Base-by-base conservation (phyloP, 2,797 vertebrate genomes). In the Microhierax caerulescens region DNA sequence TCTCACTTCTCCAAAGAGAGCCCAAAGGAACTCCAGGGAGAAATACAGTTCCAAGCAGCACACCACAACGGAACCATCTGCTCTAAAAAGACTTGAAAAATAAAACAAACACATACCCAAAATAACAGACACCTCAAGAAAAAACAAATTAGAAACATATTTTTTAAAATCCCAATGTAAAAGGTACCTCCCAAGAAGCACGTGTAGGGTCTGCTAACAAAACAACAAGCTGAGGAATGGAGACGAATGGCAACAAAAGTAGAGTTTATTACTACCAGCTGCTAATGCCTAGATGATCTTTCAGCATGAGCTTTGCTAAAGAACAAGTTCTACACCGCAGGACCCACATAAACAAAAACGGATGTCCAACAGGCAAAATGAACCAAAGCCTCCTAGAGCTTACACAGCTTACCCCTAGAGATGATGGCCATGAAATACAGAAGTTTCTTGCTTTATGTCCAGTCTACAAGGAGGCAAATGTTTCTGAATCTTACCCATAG, bases 41-140 rank as follows among this genome's bases (percentile, higher is more conserved):
- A 82, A 73, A 64, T 9, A 32, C 34, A 56, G 48, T 2, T 67
- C 36, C 56, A 51, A 77, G 14, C 34, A 67, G 17, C 8, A 16
- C 34, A 45, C 11, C 28, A 32, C 67, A 13, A 65, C 4, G 45
- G 13, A 22, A 30, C 15, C 0, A 0, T 23, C 48, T 63, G n/a
- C 56, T 75, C 63, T 63, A 54, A 32, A 43, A 67, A 47, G 21
- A 69, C 8, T 53, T 1, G 1, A 21, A 67, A 82, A 78, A 54
- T 1, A 22, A 23, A 1, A 28, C 5, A 18, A 20, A 34, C 28
- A 8, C 28, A 8, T 13, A 2, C 10, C 4, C 5, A 39, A 41
- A 39, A 30, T 5, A 32, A 53, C 32, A 45, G 48, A 18, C 0
- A 0, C 13, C 13, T 79, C 22, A 41, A 57, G 51, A 57, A 76